phyloP scores from a whole-genome alignment of 2,113 vertebrate genomes.

The Alosa alosa region DNA sequence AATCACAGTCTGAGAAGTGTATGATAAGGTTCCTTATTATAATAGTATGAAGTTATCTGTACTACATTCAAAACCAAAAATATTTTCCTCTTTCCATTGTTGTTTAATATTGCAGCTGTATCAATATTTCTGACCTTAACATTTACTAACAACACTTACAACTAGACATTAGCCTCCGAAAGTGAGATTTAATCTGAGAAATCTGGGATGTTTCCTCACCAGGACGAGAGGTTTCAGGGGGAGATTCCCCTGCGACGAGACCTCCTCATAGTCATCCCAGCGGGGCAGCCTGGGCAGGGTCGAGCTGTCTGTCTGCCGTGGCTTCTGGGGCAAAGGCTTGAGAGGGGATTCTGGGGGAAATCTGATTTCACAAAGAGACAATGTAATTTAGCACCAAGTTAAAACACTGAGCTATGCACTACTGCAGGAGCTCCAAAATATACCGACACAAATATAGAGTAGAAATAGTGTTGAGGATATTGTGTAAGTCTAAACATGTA shows the following conservation, averaged over 20 bases:
- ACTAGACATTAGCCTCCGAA: too few relatives aligned
- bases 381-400: background rate
- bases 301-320: constrained; percentile 46
- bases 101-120: background rate
- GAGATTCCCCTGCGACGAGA: constrained; percentile 61
- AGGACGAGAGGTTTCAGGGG: constrained; percentile 65
- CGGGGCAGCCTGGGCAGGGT: constrained; percentile 72
- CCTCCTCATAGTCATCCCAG: constrained; percentile 65
- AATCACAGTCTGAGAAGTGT: background rate
- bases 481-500: background rate
- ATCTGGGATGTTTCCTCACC: constrained; percentile 56
- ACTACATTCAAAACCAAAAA: background rate
- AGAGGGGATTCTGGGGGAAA: constrained; percentile 82
- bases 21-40: background rate
- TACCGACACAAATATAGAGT: background rate
- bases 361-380: constrained; percentile 50
- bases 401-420: background rate
- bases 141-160: too few relatives aligned
- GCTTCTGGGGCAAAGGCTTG: constrained; percentile 75
- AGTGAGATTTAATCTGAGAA: background rate
- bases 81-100: background rate
- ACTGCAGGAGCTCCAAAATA: too few relatives aligned
- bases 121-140: background rate
- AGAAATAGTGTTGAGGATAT: background rate
- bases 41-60: too few relatives aligned